A percentile compares a stretch with the other conserved stretches of the same genome.
These are phyloP conservation scores for Chrysochloris asiatica DNA, from an alignment of 2,113 vertebrate species.

Conservation along the genomic window DNA sequence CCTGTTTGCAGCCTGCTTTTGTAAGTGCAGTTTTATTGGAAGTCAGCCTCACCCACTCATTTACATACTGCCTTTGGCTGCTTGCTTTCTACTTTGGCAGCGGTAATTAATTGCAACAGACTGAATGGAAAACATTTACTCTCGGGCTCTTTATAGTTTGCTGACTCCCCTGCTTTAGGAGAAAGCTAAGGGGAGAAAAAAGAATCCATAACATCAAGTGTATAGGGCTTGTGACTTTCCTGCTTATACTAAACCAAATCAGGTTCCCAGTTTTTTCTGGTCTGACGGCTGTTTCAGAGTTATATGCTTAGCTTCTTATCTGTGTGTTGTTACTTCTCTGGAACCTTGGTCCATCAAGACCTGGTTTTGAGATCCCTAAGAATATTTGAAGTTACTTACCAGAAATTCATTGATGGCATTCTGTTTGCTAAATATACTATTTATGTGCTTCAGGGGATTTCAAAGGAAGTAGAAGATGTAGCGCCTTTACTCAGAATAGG, in stretches of 20 bases:
- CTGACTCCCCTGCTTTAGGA: background rate
- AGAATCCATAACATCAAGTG: background rate
- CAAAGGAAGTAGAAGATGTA: background rate
- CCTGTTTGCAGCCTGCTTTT: background rate
- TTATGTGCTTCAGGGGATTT: background rate
- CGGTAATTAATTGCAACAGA: background rate
- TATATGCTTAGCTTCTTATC: background rate
- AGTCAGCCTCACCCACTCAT: background rate
- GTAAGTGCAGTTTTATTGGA: slow-evolving; percentile 22
- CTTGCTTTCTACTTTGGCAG: background rate
- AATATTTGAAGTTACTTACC: background rate
- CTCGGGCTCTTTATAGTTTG: background rate
- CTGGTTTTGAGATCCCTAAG: background rate
- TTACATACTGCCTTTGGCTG: background rate
- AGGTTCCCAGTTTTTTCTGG: background rate
- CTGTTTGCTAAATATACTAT: slow-evolving; percentile 25
- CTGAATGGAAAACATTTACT: slow-evolving; percentile 24
- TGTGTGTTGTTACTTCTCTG: background rate
- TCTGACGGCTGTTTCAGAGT: background rate
- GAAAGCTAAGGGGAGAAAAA: slow-evolving; percentile 33
- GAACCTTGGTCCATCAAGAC: background rate
- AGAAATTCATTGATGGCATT: background rate
- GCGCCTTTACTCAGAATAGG: background rate
- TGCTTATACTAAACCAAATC: slow-evolving; percentile 4
- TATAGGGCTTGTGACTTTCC: slow-evolving; percentile 15